A percentile compares a stretch with the other conserved stretches of the same genome.
phyloP scores from a whole-genome alignment of 2,797 vertebrate species.

The Hyperoplus immaculatus region DNA sequence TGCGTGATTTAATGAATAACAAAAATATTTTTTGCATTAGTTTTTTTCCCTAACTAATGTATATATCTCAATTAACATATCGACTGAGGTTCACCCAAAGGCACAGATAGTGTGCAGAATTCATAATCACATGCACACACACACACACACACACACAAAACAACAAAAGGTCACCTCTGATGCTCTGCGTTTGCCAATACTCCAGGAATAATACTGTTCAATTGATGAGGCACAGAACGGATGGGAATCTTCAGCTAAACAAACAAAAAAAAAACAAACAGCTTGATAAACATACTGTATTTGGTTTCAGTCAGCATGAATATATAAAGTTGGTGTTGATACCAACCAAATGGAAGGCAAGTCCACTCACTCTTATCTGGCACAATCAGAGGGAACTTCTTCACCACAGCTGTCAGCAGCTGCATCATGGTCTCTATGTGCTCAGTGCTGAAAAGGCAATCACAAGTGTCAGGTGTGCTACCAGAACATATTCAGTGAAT shows the following conservation, averaged over 20 bases:
- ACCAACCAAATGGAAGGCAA: background rate
- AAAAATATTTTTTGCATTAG: background rate
- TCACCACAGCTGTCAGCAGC: conserved; percentile 94
- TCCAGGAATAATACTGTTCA: conserved; percentile 97
- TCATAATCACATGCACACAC: background rate
- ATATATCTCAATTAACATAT: background rate
- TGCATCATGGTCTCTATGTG: conserved; percentile 94
- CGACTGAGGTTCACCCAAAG: background rate
- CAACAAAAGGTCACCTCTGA: conserved; percentile 81
- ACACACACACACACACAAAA: conserved; percentile 1
- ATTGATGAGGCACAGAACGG: conserved; percentile 93
- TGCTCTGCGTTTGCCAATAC: conserved; percentile 97
- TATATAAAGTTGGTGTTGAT: background rate
- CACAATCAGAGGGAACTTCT: conserved; percentile 95
- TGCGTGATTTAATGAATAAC: background rate
- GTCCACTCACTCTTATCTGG: conserved; percentile 91
- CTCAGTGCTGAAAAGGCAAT: conserved; percentile 86
- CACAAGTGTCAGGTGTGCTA: conserved; percentile 26
- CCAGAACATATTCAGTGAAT: background rate
- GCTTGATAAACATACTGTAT: background rate
- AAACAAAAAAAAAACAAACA: conserved; percentile 8
- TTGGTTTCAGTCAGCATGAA: background rate
- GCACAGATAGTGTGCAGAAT: background rate
- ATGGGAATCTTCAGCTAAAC: conserved; percentile 89
- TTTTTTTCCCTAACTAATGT: background rate